Base-by-base conservation (phyloP, 2,888 invertebrate genomes). In the Macrosoma leucophasiata region DNA sequence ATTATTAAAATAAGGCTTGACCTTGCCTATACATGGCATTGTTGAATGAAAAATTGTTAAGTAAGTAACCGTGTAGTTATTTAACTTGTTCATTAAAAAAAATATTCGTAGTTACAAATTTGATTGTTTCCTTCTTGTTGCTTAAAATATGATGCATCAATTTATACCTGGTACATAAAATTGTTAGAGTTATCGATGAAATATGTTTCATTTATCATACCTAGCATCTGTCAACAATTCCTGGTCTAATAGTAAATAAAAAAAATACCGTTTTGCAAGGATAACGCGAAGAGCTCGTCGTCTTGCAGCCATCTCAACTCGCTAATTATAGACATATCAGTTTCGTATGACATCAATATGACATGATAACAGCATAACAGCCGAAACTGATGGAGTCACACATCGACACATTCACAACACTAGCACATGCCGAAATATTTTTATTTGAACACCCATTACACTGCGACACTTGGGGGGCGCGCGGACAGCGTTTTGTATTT, bases 251-350 rank as follows among this genome's bases (percentile, higher is more conserved):
- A 35, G 18, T 30, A 36, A 41, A 36, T 38, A 31, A 36, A 29
- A 24, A 28, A 69, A 69, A 50, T 69, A 84, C 82, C 82, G 73
- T 82, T 81, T 79, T 84, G 82, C 71, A 79, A 70, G 50, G 81
- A 70, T 65, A 82, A 69, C 51, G 81, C 81, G 54, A 81, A 76
- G 50, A 79, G 62, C 67, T 84, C 82, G 55, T 81, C 81, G 62
- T 77, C 79, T 63, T 72, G 75, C 62, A 82, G 67, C 84, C 84
- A 84, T 76, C 77, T 66, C 53, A 81, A 66, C 57, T 78, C 82
- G 60, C 76, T 77, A 66, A 84, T 75, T 60, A 82, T 70, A 69
- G 82, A 82, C 82, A 84, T 84, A 71, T 82, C 79, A 79, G 73
- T 70, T 60, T 70, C 62, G 55, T 65, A 62, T 54, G 78, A 75